Base-by-base conservation (phyloP, 2,888 invertebrate genomes). In the Drosophila anomalipes region DNA sequence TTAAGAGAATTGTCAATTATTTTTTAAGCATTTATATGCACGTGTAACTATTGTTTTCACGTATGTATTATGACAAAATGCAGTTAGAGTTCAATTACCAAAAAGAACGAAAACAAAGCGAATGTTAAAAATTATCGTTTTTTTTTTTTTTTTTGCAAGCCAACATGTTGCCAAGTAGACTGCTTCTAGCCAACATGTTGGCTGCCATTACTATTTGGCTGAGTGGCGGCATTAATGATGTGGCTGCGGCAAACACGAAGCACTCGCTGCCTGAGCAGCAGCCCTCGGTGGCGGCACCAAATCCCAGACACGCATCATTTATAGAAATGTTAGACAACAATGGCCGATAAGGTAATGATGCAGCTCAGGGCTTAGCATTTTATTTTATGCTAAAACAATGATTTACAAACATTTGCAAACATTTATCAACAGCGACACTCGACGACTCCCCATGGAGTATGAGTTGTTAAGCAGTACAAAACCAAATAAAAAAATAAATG, bases 341-440 rank as follows among this genome's bases (percentile, higher is more conserved):
- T 86, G 81, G 61, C 26, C 47, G 44, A 51, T 52, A 49, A 39
- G 49, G 37, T 67, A 68, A 39, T 47, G 60, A 39, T 65, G 60
- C 44, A 57, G 57, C 52, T 59, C 7, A n/a, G 33, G 53, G 22
- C 1, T n/a, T 37, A 37, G 6, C 44, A 35, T 51, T 64, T 58
- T 44, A 59, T 57, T 62, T 32, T 47, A 26, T 47, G 47, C 2
- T 7, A 2, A 9, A 26, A 9, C 28, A 51, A 87, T 84, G 80
- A 89, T 87, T 89, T 74, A 87, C 82, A 60, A 35, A 63, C 79
- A 81, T 82, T 72, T 71, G 66, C 74, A 77, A 70, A 77, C 69
- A 89, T 71, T 83, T 78, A 70, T 72, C 61, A 67, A 64, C 49
- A 61, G 44, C 41, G 67, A 61, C 71, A 63, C 51, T 33, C 32